Base-by-base conservation (phyloP, 2,888 invertebrate species). In the Troides helena region DNA sequence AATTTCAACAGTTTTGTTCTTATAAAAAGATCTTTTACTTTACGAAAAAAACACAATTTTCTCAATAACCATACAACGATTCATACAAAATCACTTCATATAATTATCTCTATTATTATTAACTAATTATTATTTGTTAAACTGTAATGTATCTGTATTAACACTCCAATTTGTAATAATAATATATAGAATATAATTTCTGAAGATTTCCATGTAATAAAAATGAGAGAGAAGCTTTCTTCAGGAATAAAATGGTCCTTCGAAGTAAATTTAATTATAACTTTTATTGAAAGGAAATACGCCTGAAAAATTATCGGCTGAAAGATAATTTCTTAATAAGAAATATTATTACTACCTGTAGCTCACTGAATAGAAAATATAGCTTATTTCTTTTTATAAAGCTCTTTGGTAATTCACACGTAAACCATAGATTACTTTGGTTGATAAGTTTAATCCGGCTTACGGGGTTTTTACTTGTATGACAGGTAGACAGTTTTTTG, bases 1-100 rank as follows among this genome's bases (percentile, higher is more conserved):
- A 66, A 66, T 66, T 66, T 50, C 66, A 59, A 50, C 36, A 58
- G 43, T 66, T 66, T 66, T 50, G 46, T 30, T 46, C 46, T 46
- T 46, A 14, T 12, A 46, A 12, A 46, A 46, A 46, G 10, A 39
- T 10, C 39, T 39, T 10, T 8, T 39, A 8, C 1, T 10, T 8
- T 39, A 10, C 0, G 7, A 39, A 39, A 53, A 30, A 30, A 5
- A 30, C 30, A 30, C 30, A 5, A 4, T 30, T 30, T 30, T 30
- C 5, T 30, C 5, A 4, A 30, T 30, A 30, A 30, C 30, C 30
- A 30, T 30, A 30, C 30, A 30, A 30, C 30, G 30, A 6, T 53
- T 53, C 18, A 18, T 6, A 18, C n/a, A 53, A 53, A 53, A 6
- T n/a, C 53, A n/a, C 18, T 53, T 43, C 43, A 10, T 43, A 43